phyloP scores from a whole-genome alignment of 2,797 vertebrate species.

The Sebastes paucispinis region DNA sequence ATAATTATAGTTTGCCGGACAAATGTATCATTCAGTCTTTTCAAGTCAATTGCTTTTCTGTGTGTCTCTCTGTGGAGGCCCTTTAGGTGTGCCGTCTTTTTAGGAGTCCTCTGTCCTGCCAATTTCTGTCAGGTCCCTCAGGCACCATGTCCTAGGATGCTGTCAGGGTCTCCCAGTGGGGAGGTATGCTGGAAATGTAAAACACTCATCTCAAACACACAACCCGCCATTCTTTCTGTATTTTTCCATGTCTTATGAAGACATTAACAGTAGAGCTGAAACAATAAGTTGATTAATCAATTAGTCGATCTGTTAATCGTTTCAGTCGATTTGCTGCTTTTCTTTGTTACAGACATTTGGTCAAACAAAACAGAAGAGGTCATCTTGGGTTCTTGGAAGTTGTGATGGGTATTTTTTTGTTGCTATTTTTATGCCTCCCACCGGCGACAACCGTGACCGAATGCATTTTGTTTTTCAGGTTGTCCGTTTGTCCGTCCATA shows the following conservation, averaged over 20 bases:
- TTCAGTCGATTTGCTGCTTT: not conserved
- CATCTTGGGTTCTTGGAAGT: not conserved
- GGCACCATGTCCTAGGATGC: constrained; percentile 16
- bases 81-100: constrained; percentile 9
- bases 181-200: constrained; percentile 15
- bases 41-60: constrained; percentile 47
- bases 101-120: constrained; percentile 4
- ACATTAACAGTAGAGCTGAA: not conserved
- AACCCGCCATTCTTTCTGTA: not conserved
- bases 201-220: constrained; percentile 1
- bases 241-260: not conserved
- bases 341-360: not conserved
- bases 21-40: constrained; percentile 75
- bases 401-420: not conserved
- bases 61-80: constrained; percentile 56
- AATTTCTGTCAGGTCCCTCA: constrained; percentile 26
- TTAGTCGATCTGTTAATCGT: not conserved
- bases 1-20: constrained; percentile 85
- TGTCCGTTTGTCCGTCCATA: not conserved
- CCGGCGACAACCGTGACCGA: too few relatives aligned
- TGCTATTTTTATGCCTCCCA: too few relatives aligned
- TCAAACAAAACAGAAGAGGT: not conserved
- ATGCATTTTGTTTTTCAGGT: too few relatives aligned
- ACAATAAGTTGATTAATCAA: not conserved
- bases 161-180: constrained; percentile 31